A percentile compares a stretch with the other conserved stretches of the same genome.
These are phyloP conservation scores for Colius striatus DNA, from an alignment of 2,113 vertebrate genomes.

Conservation along the genomic window DNA sequence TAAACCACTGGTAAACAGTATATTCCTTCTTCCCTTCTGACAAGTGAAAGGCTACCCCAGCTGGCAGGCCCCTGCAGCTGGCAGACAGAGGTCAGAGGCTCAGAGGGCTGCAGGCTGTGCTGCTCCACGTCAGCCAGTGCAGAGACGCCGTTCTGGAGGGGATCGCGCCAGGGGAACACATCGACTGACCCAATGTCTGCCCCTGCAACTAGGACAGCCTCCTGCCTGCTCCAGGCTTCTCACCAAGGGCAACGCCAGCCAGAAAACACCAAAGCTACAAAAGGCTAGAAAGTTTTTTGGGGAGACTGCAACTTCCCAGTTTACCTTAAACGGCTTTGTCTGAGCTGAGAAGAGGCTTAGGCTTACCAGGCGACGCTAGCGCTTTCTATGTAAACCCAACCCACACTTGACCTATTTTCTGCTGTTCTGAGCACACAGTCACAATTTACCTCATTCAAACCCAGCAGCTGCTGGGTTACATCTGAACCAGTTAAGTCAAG, in stretches of 20 bases:
- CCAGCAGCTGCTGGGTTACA: constrained; percentile 42
- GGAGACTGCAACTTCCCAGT: constrained; percentile 26
- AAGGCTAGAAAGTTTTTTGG: constrained; percentile 4
- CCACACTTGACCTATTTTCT: constrained; percentile 73
- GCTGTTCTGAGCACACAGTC: constrained; percentile 22
- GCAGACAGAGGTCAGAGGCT: not conserved
- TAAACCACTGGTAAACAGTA: rapidly evolving
- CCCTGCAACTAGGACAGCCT: not conserved
- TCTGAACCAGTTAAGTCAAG: constrained; percentile 49
- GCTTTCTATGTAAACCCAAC: constrained; percentile 65
- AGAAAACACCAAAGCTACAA: too few species aligned
- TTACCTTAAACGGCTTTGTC: constrained; percentile 65
- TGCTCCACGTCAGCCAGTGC: rapidly evolving
- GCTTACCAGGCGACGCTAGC: constrained; percentile 8
- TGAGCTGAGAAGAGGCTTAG: constrained; percentile 44
- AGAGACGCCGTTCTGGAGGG: not conserved
- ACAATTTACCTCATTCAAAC: constrained; percentile 62
- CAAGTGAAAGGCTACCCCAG: constrained; percentile 22
- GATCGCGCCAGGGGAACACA: rapidly evolving
- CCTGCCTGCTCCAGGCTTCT: not conserved
- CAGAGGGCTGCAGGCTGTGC: rapidly evolving
- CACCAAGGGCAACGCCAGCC: rapidly evolving
- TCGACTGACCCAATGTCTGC: rapidly evolving
- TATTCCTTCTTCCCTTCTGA: not conserved
- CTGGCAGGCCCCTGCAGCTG: not conserved